Percentiles rank a stretch among this genome's conserved stretches.
phyloP scores from a whole-genome alignment of 2,113 vertebrate species.

The Piaya cayana region DNA sequence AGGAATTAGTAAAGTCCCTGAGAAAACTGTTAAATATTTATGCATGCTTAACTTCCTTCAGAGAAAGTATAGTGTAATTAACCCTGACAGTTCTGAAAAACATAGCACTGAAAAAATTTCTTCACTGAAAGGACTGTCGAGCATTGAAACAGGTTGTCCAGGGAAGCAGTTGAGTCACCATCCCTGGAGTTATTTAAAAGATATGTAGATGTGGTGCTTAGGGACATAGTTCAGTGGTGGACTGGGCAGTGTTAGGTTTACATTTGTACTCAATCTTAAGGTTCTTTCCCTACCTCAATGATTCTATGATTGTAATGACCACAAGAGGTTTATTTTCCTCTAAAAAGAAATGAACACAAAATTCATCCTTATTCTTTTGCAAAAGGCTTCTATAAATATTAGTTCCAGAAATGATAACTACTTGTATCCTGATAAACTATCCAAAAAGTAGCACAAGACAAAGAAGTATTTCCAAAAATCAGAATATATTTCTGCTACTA shows the following conservation, averaged over 20 bases:
- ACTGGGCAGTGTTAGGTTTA: neutral
- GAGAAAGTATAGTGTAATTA: neutral
- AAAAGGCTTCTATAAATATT: neutral
- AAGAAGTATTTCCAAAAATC: neutral
- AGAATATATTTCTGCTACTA: neutral
- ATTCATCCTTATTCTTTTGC: neutral
- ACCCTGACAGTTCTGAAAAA: neutral
- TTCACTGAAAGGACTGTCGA: neutral
- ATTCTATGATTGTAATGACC: neutral
- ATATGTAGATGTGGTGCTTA: accelerated
- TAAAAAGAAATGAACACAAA: neutral
- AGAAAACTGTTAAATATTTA: neutral
- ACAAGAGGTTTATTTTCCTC: neutral
- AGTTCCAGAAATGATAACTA: neutral
- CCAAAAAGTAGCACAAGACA: neutral
- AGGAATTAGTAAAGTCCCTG: neutral
- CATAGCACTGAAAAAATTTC: neutral
- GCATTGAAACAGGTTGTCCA: neutral
- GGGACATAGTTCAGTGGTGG: neutral
- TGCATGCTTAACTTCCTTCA: neutral
- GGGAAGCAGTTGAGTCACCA: neutral
- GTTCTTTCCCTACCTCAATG: neutral
- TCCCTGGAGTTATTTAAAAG: neutral
- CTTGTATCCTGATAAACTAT: neutral
- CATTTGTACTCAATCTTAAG: neutral